Conservation (phyloP, 2,797 vertebrate species). For the Erethizon dorsatum region DNA sequence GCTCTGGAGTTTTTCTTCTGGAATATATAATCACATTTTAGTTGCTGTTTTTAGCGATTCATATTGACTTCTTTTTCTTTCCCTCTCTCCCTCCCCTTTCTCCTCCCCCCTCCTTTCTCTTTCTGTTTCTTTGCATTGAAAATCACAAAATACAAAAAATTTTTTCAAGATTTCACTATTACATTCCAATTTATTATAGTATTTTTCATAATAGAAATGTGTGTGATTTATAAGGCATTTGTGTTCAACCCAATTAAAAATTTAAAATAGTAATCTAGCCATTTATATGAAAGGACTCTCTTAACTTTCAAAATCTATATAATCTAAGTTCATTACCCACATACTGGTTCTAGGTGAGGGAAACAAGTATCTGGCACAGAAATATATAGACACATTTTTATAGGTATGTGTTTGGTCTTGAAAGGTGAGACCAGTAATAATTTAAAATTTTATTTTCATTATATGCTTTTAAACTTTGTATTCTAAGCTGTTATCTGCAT, state of each 20-base stretch:
- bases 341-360: neutral
- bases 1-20: neutral
- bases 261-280: neutral
- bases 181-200: slow-evolving; percentile 12
- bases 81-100: neutral
- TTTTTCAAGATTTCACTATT: neutral
- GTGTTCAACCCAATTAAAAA: slow-evolving; percentile 31
- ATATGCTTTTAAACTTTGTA: neutral
- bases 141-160: neutral
- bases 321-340: slow-evolving; percentile 21
- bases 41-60: slow-evolving; percentile 17
- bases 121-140: neutral
- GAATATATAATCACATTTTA: neutral
- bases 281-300: slow-evolving; percentile 21
- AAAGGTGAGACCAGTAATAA: neutral
- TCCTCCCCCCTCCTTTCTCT: neutral
- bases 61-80: neutral
- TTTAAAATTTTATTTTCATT: slow-evolving; percentile 31
- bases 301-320: neutral
- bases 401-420: neutral
- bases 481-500: neutral
- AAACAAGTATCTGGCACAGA: neutral
- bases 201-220: slow-evolving; percentile 53
- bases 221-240: slow-evolving; percentile 57
- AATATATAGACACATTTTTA: slow-evolving; percentile 17